Evolutionary conservation across 2,113 vertebrate genomes (phyloP).

Genomic region (Amia ocellicauda): DNA sequence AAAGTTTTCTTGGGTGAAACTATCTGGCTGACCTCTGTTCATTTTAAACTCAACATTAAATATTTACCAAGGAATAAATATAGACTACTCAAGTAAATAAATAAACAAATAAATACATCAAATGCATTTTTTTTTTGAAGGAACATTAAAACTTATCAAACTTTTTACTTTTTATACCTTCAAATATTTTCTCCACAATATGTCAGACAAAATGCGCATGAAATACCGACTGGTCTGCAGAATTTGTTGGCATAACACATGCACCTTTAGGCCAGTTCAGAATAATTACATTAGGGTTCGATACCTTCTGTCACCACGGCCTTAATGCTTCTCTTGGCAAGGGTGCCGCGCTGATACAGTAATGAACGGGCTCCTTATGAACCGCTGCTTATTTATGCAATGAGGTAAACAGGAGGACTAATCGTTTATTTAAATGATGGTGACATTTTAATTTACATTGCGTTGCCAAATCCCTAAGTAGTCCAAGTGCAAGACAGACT

Average conservation of each 20-base stretch:
- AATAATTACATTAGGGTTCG: not conserved
- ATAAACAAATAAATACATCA: too few species aligned
- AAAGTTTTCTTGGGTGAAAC: conserved; percentile 27
- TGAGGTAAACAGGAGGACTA: not conserved
- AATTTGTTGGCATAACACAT: too few species aligned
- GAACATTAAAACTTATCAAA: too few species aligned
- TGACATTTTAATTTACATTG: conserved; percentile 1
- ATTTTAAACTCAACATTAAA: conserved; percentile 42
- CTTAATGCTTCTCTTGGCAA: conserved; percentile 15
- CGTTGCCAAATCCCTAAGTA: not conserved
- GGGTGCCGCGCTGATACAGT: conserved; percentile 6
- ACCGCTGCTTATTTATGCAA: conserved; percentile 4
- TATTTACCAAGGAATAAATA: conserved; percentile 36
- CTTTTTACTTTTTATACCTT: too few species aligned
- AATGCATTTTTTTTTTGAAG: too few species aligned
- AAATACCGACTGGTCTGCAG: too few species aligned
- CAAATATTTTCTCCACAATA: too few species aligned
- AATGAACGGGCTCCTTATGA: not conserved
- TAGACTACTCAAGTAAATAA: conserved; percentile 24
- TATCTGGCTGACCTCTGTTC: conserved; percentile 34
- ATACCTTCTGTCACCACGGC: conserved; percentile 4
- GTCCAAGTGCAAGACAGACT: not conserved
- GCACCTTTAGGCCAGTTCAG: not conserved
- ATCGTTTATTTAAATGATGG: conserved; percentile 14
- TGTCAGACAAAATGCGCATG: too few species aligned